Conservation (phyloP, 2,113 vertebrate genomes). For the Platycercus adscitus region DNA sequence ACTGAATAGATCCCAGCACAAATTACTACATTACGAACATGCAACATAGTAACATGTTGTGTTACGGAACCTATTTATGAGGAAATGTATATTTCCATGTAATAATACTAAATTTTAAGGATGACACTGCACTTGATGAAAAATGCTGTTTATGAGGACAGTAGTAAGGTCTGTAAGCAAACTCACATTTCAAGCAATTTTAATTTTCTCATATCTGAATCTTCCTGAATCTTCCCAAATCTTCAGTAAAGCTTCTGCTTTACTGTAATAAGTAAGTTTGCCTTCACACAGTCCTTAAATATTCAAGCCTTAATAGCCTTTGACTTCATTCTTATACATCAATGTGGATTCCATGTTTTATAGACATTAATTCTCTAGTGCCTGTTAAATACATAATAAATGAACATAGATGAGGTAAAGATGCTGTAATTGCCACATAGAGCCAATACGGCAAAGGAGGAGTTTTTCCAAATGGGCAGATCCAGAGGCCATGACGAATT, state of each 20-base stretch:
- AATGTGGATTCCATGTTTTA: conserved; percentile 89
- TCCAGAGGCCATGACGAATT: conserved; percentile 91
- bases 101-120: not conserved
- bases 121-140: not conserved
- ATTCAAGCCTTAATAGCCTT: not conserved
- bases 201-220: not conserved
- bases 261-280: not conserved
- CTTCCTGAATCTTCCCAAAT: not conserved
- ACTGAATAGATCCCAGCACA: not conserved
- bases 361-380: conserved; percentile 89
- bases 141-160: not conserved
- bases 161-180: not conserved
- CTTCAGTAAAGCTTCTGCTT: not conserved
- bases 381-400: conserved; percentile 94
- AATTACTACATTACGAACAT: not conserved
- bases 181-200: not conserved
- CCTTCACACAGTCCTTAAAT: not conserved
- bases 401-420: conserved; percentile 92
- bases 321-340: conserved; percentile 81
- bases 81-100: not conserved
- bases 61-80: not conserved
- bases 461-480: conserved; percentile 93
- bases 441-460: conserved; percentile 92
- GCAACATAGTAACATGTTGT: not conserved
- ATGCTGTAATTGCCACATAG: conserved; percentile 89